A percentile compares a stretch with the other conserved stretches of the same genome.
Conservation (phyloP, 2,113 vertebrate species). For the Egretta garzetta region DNA sequence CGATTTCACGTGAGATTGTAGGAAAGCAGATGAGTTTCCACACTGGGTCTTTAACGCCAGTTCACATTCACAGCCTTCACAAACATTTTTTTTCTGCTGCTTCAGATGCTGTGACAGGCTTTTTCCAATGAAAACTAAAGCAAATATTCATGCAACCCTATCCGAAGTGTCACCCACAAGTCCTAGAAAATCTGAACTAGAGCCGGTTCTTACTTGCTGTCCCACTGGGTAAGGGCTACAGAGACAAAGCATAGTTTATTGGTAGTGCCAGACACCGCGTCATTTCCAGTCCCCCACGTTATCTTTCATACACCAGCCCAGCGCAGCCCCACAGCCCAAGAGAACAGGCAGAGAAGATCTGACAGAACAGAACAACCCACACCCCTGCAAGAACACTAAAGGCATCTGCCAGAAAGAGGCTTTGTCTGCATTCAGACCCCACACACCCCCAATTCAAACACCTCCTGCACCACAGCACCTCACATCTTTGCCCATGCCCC, state of each 20-base stretch:
- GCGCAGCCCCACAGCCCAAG: neutral
- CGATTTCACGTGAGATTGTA: neutral
- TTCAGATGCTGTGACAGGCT: neutral
- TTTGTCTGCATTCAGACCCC: neutral
- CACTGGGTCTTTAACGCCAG: neutral
- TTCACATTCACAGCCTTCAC: neutral
- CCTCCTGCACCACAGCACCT: neutral
- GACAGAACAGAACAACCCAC: neutral
- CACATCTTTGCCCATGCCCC: neutral
- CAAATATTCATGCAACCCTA: neutral
- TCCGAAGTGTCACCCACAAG: neutral
- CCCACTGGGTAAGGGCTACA: neutral
- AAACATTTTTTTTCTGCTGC: neutral
- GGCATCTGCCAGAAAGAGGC: neutral
- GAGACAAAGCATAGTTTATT: neutral
- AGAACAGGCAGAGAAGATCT: neutral
- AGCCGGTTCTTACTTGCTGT: neutral
- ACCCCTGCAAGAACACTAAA: neutral
- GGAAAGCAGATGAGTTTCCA: neutral
- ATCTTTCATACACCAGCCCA: neutral
- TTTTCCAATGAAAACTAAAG: neutral
- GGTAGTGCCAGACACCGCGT: neutral
- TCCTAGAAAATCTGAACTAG: neutral
- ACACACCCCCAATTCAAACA: fast-evolving
- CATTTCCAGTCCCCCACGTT: neutral